Evolutionary conservation across 2,888 invertebrate species (phyloP), one percentile per base, ranked within the genome.

Genomic region (Drosophila pseudotakahashii): DNA sequence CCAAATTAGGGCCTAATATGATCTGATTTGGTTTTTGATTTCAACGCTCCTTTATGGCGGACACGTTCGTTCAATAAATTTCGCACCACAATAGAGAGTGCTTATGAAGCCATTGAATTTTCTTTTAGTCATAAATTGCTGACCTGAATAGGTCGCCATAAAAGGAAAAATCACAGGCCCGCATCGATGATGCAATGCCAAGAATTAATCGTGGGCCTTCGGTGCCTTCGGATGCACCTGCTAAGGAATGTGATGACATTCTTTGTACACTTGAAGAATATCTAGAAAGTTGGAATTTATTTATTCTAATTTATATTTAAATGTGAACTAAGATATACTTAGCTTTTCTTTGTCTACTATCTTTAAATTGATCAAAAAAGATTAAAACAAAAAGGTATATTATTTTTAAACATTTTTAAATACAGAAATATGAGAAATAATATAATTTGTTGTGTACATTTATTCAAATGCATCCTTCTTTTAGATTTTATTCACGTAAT

Each of bases 1-100:
- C 64, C 52, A 66, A 53, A 66, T 66, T 66, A 53, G 53, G 66
- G 53, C 52, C 34, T 66, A 66, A 66, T 66, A 11, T 47, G 67
- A 66, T 66, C 52, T 66, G 66, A 66, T 66, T 64, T 66, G 52
- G 66, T 9, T 23, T 30, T 52, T 66, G 66, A 53, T 41, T 66
- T 64, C 64, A 66, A 64, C 64, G 52, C 64, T 64, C 39, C 52
- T 64, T 34, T n/a, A 52, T 37, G 14, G 50, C 50, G 30, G 19
- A 13, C 64, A 45, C 66, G 62, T 19, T 50, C 37, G 30, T 39
- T 66, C 34, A 66, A 66, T 66, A 66, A 66, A 66, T 66, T 66
- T 39, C 26, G 16, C 30, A 30, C 37, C 44, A 64, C 45, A 66
- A 66, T 52, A 13, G 39, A 37, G 9, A 37, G n/a, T n/a, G 44